These are phyloP conservation scores for Apotomis capreana DNA, from an alignment of 2,888 invertebrate species.

Conservation along the genomic window DNA sequence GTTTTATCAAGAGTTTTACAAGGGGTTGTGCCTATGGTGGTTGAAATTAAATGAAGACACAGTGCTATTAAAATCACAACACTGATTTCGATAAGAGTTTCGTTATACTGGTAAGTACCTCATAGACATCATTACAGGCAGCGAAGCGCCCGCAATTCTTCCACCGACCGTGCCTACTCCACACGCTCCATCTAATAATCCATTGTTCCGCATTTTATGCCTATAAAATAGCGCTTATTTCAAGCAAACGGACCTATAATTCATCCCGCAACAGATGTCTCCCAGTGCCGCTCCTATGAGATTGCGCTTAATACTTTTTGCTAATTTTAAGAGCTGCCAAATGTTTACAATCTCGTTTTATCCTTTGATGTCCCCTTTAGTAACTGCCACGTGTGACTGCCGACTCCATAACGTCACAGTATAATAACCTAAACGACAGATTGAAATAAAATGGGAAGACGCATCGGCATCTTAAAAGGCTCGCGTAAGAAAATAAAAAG, in stretches of 20 bases:
- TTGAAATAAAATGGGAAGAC: constrained; percentile 63
- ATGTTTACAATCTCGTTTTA: constrained; percentile 37
- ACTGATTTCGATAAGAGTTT: too few species aligned
- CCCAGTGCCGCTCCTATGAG: constrained; percentile 2
- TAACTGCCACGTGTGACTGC: constrained; percentile 28
- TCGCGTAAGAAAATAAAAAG: constrained; percentile 68
- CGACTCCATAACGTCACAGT: constrained; percentile 35
- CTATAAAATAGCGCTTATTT: constrained; percentile 45
- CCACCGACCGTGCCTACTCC: constrained; percentile 31
- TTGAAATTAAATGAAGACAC: too few species aligned
- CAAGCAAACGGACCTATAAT: constrained; percentile 46
- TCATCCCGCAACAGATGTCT: constrained; percentile 45
- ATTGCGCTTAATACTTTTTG: constrained; percentile 22
- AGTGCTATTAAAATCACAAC: too few species aligned
- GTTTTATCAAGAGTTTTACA: too few species aligned
- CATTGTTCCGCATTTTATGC: constrained; percentile 50
- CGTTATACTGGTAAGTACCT: too few species aligned
- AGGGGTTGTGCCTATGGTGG: too few species aligned
- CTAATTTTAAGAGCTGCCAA: constrained; percentile 32
- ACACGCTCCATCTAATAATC: constrained; percentile 44
- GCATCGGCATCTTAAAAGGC: constrained; percentile 69
- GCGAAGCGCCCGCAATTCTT: too few species aligned
- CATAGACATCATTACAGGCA: too few species aligned
- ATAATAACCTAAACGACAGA: constrained; percentile 55
- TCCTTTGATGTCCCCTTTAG: constrained; percentile 39